Base-by-base conservation (phyloP, 2,113 vertebrate genomes). In the Fregetta grallaria region DNA sequence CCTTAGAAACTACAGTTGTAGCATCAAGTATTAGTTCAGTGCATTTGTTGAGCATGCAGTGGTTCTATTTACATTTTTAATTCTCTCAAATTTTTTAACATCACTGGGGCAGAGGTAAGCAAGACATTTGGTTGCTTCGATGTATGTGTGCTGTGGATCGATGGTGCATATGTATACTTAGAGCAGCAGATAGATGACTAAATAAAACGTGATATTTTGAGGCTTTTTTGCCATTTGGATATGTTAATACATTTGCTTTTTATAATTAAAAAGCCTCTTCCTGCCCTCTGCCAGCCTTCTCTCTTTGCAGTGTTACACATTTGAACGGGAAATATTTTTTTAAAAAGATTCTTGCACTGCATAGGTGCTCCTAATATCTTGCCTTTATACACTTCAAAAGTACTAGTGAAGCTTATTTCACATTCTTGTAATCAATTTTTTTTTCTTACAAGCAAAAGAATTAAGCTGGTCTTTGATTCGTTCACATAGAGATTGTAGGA, bases 121-220 rank as follows among this genome's bases (percentile, higher is more conserved):
- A 75, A 70, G 68, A 21, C 0, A 0, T 53, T 56, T 67, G 19
- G 9, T 50, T 83, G n/a, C 22, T 50, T 72, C 47, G n/a, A 2
- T 44, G 10, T 59, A 3, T 38, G 25, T 38, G 15, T 83, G 34
- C 49, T 68, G 32, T 55, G 34, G 27, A 50, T 36, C 4, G 9
- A 47, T 81, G 21, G 29, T 44, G 3, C 63, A 10, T 45, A n/a
- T 22, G 18, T 56, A n/a, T 42, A 29, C 7, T 88, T 85, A 32
- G 0, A 78, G 52, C 22, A 85, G 38, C 38, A 81, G 55, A 45
- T 18, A 59, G 53, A 74, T 81, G 1, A 38, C 50, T 66, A 49
- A 84, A 73, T 61, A 52, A 83, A 75, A 45, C 19, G 0, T 17
- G 34, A 6, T 49, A 44, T 45, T 88, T 72, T 25, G 50, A 66